Evolutionary conservation across 1,140 invertebrate genomes (phyloP), one percentile per base, ranked within the genome.

Genomic region (Ephestia elutella): DNA sequence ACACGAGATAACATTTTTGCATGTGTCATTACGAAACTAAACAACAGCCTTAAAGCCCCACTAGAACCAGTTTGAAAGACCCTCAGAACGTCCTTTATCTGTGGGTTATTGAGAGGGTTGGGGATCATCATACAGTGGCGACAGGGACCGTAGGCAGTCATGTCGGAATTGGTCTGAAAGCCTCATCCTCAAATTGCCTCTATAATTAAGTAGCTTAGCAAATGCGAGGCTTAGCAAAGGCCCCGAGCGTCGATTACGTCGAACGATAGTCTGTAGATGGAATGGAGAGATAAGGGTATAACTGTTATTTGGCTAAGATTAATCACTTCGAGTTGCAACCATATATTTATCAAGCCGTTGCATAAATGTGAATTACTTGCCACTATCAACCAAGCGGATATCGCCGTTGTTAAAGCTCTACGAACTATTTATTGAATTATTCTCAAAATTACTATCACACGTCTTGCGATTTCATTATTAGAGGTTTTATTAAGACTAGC

Each of bases 161-260:
- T 60, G 62, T 62, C 32, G 61, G 62, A 53, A 62, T 68, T 60
- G 55, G 56, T 55, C 65, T 66, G 59, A 66, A 57, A 62, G 62
- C 62, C 59, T 63, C 58, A 70, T 70, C 62, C 65, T 62, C 62
- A 62, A 70, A 70, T 70, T 65, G 60, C 54, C 30, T 71, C 65
- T 68, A 71, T 71, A 71, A 71, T 71, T 71, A 68, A 71, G 65
- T 54, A 71, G 68, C 65, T 68, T 62, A 65, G 59, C 63, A 63
- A 61, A 63, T 54, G 58, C 48, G 60, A 17, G 60, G 54, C 19
- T 63, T 48, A 25, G 51, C 58, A 49, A 54, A 51, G 60, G 48
- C 48, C 30, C 32, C 57, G 28, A 15, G 54, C 21, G 32, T 21
- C 5, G 30, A 65, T 65, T 60, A 44, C 38, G 63, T 17, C 38